Evolutionary conservation across 2,113 vertebrate species (phyloP).

Genomic region (Seriola aureovittata): DNA sequence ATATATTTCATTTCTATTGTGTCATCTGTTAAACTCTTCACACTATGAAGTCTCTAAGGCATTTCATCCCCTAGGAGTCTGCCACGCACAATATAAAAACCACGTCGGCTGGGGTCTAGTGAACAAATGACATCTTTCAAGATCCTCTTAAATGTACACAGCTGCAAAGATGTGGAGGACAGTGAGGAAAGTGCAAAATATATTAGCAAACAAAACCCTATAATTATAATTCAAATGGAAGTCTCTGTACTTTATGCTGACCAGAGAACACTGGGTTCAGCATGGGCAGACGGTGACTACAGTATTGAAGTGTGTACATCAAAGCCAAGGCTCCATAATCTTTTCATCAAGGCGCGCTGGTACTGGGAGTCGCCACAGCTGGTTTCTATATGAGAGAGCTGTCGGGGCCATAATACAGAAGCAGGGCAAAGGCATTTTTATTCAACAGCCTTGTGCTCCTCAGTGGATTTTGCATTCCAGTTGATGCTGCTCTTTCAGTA

Average conservation of each 20-base stretch:
- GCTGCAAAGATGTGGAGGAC: constrained; percentile 61
- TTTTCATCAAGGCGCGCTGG: constrained; percentile 70
- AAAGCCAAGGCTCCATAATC: constrained; percentile 71
- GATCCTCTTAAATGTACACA: constrained; percentile 63
- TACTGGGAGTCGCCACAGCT: constrained; percentile 71
- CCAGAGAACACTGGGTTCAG: constrained; percentile 29
- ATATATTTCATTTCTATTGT: constrained; percentile 73
- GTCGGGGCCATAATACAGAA: constrained; percentile 44
- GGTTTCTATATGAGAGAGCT: constrained; percentile 61
- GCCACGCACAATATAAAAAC: constrained; percentile 61
- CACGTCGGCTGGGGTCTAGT: constrained; percentile 46
- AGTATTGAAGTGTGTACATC: constrained; percentile 61
- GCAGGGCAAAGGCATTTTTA: constrained; percentile 53
- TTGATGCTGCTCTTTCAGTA: constrained; percentile 41
- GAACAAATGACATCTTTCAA: constrained; percentile 45
- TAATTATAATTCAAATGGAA: constrained; percentile 63
- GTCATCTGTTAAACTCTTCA: constrained; percentile 84
- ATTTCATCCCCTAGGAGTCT: constrained; percentile 64
- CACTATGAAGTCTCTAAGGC: constrained; percentile 54
- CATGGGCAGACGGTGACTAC: constrained; percentile 45
- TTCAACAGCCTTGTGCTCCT: constrained; percentile 32
- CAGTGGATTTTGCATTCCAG: constrained; percentile 35
- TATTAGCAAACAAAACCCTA: constrained; percentile 43
- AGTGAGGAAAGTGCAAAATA: constrained; percentile 59
- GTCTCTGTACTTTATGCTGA: constrained; percentile 21